Evolutionary conservation across 2,113 vertebrate genomes (phyloP).

Genomic region (Anarrhichthys ocellatus): DNA sequence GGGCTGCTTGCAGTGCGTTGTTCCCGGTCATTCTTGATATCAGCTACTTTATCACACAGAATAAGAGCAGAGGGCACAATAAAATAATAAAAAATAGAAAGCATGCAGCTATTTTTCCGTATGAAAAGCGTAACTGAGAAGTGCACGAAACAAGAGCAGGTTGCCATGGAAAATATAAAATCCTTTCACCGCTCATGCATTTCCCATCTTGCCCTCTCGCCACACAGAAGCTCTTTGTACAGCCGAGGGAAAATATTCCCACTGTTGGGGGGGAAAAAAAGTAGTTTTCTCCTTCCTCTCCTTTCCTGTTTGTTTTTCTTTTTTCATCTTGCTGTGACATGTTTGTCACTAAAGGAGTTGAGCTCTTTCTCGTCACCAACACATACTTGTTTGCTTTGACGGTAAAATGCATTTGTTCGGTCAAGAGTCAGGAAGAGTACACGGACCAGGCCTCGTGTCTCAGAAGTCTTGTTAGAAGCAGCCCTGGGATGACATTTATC

Average conservation of each 20-base stretch:
- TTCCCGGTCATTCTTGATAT: slow-evolving; percentile 19
- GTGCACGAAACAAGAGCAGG: slow-evolving; percentile 43
- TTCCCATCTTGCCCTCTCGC: slow-evolving; percentile 50
- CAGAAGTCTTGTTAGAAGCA: not conserved
- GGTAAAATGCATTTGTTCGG: not conserved
- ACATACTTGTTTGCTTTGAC: not conserved
- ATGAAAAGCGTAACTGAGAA: slow-evolving; percentile 1
- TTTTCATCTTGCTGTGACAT: slow-evolving; percentile 27
- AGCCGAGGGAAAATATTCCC: slow-evolving; percentile 57
- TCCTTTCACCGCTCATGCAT: slow-evolving; percentile 39
- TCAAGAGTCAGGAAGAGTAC: not conserved
- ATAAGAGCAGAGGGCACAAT: slow-evolving; percentile 26
- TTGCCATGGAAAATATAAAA: slow-evolving; percentile 54
- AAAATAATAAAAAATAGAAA: not conserved
- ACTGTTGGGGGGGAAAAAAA: slow-evolving; percentile 30
- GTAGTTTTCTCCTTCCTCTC: slow-evolving; percentile 29
- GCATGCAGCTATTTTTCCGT: not conserved
- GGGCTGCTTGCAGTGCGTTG: not conserved
- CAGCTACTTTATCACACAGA: slow-evolving; percentile 32
- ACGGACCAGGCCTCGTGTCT: not conserved
- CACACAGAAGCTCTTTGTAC: slow-evolving; percentile 76
- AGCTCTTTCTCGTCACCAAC: slow-evolving; percentile 32
- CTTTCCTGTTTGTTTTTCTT: not conserved
- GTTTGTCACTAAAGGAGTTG: slow-evolving; percentile 35
- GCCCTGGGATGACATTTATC: not conserved